A percentile compares a stretch with the other conserved stretches of the same genome.
Evolutionary conservation across 2,113 vertebrate genomes (phyloP).

Genomic region (Orthonyx spaldingii): DNA sequence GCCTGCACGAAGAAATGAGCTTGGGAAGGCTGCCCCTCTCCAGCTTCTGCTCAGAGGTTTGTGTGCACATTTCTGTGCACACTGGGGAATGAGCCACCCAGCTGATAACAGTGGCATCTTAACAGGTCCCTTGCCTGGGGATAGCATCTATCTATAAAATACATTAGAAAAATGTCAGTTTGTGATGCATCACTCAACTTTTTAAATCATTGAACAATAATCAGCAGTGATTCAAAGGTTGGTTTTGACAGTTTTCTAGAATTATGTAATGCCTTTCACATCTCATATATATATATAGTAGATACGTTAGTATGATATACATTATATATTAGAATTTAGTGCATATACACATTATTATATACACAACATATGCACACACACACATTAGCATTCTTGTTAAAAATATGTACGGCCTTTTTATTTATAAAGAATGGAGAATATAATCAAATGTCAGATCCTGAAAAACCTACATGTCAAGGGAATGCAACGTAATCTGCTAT

Average conservation of each 20-base stretch:
- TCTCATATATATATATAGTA: neutral
- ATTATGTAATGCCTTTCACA: neutral
- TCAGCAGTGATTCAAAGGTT: neutral
- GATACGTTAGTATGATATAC: neutral
- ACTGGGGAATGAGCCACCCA: neutral
- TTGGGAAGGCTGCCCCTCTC: neutral
- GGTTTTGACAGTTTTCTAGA: neutral
- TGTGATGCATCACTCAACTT: neutral
- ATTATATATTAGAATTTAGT: neutral
- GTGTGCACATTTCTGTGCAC: neutral
- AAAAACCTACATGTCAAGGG: neutral
- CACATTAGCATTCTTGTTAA: neutral
- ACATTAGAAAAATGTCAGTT: neutral
- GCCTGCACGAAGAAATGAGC: neutral
- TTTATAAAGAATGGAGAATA: neutral
- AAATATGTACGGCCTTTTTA: neutral
- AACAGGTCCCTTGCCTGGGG: neutral
- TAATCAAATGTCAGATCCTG: neutral
- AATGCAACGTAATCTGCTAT: accelerated
- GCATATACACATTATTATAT: accelerated
- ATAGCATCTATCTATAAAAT: neutral
- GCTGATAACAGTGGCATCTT: too few relatives aligned
- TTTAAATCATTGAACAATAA: neutral
- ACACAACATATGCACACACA: neutral
- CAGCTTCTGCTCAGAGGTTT: neutral